phyloP scores from a whole-genome alignment of 2,888 invertebrate species.

The Julus scandinavius region DNA sequence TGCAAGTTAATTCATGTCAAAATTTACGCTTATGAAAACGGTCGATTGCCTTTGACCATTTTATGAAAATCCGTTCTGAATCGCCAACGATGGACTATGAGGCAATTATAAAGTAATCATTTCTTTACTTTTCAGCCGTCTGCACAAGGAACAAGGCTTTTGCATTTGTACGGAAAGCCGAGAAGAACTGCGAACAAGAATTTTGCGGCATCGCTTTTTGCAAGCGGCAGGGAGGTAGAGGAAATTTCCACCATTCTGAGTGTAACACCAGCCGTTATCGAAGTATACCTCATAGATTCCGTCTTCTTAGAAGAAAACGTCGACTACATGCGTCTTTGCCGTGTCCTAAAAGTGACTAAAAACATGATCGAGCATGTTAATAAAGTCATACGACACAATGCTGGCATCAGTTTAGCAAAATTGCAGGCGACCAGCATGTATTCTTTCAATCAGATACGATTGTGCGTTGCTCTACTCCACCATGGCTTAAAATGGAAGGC shows the following conservation, averaged over 20 bases:
- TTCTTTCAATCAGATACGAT: conserved; percentile 55
- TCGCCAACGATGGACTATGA: not conserved
- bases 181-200: conserved; percentile 56
- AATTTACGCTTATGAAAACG: not conserved
- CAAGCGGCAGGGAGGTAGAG: conserved; percentile 24
- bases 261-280: conserved; percentile 50
- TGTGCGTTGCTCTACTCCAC: conserved; percentile 56
- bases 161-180: conserved; percentile 56
- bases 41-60: not conserved
- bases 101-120: not conserved
- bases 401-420: conserved; percentile 49
- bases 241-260: conserved; percentile 53
- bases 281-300: conserved; percentile 57
- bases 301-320: conserved; percentile 55
- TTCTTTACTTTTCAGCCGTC: conserved; percentile 51
- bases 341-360: conserved; percentile 29
- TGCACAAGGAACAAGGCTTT: not conserved
- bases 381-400: not conserved
- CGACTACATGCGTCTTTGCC: conserved; percentile 54
- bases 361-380: conserved; percentile 47
- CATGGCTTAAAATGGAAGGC: conserved; percentile 53
- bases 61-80: not conserved
- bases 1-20: not conserved
- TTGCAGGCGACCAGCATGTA: conserved; percentile 53
- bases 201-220: conserved; percentile 55